Evolutionary conservation across 2,113 vertebrate genomes (phyloP), one percentile per base, ranked within the genome.

Genomic region (Thamnophis sirtalis): DNA sequence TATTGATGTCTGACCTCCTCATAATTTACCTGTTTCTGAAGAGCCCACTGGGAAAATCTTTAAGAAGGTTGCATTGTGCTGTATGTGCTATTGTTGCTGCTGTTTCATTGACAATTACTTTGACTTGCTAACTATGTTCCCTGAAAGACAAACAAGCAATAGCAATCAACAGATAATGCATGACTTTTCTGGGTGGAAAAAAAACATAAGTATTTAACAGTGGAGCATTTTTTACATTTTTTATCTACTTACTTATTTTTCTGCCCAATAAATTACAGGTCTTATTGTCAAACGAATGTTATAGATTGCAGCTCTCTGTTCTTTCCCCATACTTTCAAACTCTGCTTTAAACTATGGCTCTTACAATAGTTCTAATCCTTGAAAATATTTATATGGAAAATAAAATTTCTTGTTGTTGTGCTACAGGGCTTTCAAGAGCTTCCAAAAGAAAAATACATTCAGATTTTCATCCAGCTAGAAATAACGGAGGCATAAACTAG

Each of bases 131-230:
- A 95, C 91, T 94, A 90, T 95, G 95, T 95, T 96, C 95, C 94
- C 94, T 94, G 93, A 96, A 96, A 96, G 93, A 94, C 96, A 96
- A 96, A 92, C 94, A 94, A 95, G 95, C 95, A 96, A 95, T 95
- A 92, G 95, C 90, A 93, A 68, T 94, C 95, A 95, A 96, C 51
- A n/a, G 86, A 91, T 94, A 96, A 94, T 50, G 43, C 38, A 84
- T 48, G 38, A 56, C 49, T 33, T 53, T 92, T 53, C 38, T 54
- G 13, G 49, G 17, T 0, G 50, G 49, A n/a, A 15, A 58, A n/a
- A 33, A 56, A 95, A 95, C 92, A 93, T 92, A 96, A 95, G 94
- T 95, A 94, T 93, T 95, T 48, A n/a, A 92, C 88, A 96, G 92
- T 94, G 96, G 95, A 96, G 95, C 94, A 91, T 96, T 96, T 96